Evolutionary conservation across 1,140 invertebrate genomes (phyloP).

Genomic region (Cephus cinctus): DNA sequence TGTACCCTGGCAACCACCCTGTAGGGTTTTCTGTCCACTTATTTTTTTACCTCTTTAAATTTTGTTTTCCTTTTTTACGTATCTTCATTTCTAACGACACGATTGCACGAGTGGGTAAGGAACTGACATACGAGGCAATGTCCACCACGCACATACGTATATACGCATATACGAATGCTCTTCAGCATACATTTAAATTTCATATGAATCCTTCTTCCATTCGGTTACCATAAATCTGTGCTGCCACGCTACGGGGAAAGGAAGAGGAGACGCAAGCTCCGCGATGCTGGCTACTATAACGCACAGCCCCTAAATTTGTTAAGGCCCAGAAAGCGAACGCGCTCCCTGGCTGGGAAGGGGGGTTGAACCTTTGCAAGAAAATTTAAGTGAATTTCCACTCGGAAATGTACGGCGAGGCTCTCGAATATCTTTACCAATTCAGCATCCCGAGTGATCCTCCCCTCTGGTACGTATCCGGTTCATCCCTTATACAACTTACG

Average conservation of each 20-base stretch:
- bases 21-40: not conserved
- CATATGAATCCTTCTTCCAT: constrained; percentile 33
- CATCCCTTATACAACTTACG: not conserved
- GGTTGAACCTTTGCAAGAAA: no score
- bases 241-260: no score
- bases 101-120: constrained; percentile 27
- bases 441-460: not conserved
- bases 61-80: constrained; percentile 22
- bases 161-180: constrained; percentile 29
- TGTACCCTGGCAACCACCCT: not conserved
- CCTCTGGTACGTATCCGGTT: not conserved
- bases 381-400: no score
- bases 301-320: no score
- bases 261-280: no score
- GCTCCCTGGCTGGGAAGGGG: no score
- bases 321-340: no score
- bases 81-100: no score
- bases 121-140: constrained; percentile 24
- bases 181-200: constrained; percentile 46
- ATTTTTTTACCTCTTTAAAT: constrained; percentile 23
- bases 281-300: no score
- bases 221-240: constrained; percentile 28
- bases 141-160: constrained; percentile 21
- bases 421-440: no score
- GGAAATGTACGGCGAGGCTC: no score